Conservation (phyloP, 2,888 invertebrate species). For the Drosophila greeni region DNA sequence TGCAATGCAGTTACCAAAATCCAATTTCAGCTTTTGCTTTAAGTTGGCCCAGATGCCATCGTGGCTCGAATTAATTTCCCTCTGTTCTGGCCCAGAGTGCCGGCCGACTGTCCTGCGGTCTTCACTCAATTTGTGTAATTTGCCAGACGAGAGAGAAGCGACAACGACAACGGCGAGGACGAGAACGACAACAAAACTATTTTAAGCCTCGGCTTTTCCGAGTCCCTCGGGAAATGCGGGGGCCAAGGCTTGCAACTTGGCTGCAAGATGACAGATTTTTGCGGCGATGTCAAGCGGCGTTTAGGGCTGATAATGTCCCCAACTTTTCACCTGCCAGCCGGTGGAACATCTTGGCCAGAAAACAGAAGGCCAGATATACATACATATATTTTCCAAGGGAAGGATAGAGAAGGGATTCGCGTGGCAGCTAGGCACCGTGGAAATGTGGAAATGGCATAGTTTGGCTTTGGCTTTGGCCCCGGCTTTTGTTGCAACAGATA, state of each 20-base stretch:
- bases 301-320: constrained; percentile 59
- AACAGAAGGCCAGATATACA: neutral
- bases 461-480: constrained; percentile 28
- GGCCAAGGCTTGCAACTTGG: constrained; percentile 20
- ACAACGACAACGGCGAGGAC: neutral
- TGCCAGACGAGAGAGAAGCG: constrained; percentile 30
- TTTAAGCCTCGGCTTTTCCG: constrained; percentile 3
- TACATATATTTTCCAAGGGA: constrained; percentile 1
- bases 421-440: neutral
- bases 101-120: constrained; percentile 44
- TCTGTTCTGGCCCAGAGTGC: constrained; percentile 28
- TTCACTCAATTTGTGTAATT: constrained; percentile 57
- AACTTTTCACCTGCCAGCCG: constrained; percentile 32
- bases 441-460: constrained; percentile 5
- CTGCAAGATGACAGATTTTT: constrained; percentile 46
- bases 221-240: neutral
- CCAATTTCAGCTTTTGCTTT: constrained; percentile 6
- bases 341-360: constrained; percentile 17
- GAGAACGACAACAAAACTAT: constrained; percentile 31
- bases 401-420: too few species aligned
- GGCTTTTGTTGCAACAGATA: constrained; percentile 41
- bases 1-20: constrained; percentile 5
- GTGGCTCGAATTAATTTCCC: constrained; percentile 15
- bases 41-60: constrained; percentile 19
- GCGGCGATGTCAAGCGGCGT: constrained; percentile 49